Evolutionary conservation across 2,113 vertebrate species (phyloP).

Genomic region (Gymnorhina tibicen): DNA sequence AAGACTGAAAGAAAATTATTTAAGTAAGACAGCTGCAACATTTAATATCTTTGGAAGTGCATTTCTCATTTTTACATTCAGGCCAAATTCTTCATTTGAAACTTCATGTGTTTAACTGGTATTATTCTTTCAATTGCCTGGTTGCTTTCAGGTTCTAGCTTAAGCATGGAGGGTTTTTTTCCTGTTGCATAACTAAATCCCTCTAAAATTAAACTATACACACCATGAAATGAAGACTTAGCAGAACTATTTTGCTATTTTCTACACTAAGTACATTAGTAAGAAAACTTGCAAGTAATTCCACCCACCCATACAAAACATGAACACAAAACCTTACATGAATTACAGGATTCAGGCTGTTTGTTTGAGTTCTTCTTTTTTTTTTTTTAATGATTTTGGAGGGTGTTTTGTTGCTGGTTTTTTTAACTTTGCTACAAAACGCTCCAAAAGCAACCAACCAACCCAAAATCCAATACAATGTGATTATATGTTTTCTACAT

Average conservation of each 20-base stretch:
- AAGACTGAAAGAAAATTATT: neutral
- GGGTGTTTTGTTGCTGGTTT: neutral
- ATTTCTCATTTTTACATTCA: neutral
- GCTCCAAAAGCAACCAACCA: neutral
- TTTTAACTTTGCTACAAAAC: neutral
- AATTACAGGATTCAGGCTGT: neutral
- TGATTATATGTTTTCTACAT: neutral
- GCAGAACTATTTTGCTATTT: neutral
- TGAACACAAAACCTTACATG: neutral
- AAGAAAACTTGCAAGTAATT: conserved; percentile 8
- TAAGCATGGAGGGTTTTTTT: neutral
- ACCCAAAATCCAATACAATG: neutral
- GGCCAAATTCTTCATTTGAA: neutral
- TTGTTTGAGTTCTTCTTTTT: too few relatives aligned
- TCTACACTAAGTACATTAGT: neutral
- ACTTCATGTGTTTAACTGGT: neutral
- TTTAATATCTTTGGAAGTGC: neutral
- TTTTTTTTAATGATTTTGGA: neutral
- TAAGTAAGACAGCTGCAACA: neutral
- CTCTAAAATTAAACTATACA: conserved; percentile 9
- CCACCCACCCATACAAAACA: neutral
- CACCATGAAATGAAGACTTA: neutral
- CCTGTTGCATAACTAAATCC: neutral
- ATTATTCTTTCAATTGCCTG: neutral
- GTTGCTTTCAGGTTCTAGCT: neutral